Percentiles rank a stretch among this genome's conserved stretches.
Conservation (phyloP, 2,888 invertebrate species). For the Coenonympha glycerion region DNA sequence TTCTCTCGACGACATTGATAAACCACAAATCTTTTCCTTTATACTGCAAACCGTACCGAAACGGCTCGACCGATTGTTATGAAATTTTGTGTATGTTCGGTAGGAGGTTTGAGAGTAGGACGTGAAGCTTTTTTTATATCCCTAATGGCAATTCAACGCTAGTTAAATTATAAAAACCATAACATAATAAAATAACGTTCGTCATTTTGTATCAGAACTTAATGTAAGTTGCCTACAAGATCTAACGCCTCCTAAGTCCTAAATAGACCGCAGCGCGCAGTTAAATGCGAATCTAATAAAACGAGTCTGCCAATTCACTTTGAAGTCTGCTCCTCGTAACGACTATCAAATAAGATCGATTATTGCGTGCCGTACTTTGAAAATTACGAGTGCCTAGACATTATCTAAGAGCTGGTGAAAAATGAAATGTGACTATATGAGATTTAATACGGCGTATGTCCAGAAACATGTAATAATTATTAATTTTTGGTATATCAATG, state of each 20-base stretch:
- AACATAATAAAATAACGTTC: neutral
- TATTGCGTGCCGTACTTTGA: slow-evolving; percentile 13
- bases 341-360: slow-evolving; percentile 13
- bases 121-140: no score
- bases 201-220: slow-evolving; percentile 2
- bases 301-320: neutral
- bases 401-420: neutral
- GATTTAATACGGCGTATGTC: neutral
- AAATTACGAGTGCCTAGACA: neutral
- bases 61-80: no score
- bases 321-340: slow-evolving; percentile 1
- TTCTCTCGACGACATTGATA: no score
- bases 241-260: slow-evolving; percentile 9
- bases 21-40: no score
- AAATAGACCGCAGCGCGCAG: slow-evolving; percentile 14
- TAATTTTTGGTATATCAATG: no score
- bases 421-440: no score
- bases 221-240: neutral
- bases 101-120: no score
- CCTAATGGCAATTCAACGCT: no score
- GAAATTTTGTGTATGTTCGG: no score
- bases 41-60: no score
- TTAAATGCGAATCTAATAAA: slow-evolving; percentile 15
- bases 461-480: no score
- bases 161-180: neutral